These are phyloP conservation scores for Haplotaxodon microlepis DNA, from an alignment of 2,113 vertebrate genomes.

Conservation along the genomic window DNA sequence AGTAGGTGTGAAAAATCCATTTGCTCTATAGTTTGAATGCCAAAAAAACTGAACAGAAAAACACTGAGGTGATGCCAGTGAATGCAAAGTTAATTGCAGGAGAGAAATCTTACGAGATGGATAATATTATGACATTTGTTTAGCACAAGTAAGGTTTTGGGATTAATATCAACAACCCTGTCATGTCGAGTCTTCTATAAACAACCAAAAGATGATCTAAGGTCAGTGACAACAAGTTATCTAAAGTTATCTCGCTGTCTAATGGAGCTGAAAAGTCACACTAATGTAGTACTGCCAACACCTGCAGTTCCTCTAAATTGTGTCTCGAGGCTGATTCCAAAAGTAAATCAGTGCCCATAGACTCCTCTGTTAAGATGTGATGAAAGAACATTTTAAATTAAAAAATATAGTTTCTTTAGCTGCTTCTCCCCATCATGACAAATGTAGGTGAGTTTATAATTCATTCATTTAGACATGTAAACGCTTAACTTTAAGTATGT, in stretches of 20 bases:
- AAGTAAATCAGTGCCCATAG: neutral
- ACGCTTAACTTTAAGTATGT: neutral
- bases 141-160: neutral
- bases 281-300: neutral
- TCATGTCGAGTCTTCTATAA: neutral
- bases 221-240: neutral
- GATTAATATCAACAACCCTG: neutral
- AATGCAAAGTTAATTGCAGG: neutral
- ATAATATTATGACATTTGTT: neutral
- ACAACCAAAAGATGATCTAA: neutral
- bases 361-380: neutral
- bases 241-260: neutral
- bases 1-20: constrained; percentile 26
- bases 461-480: neutral
- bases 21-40: neutral
- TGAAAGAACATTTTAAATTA: neutral
- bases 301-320: neutral
- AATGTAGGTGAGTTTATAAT: neutral
- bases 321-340: neutral
- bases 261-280: neutral
- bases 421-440: neutral
- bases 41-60: neutral
- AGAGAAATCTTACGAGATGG: neutral
- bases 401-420: neutral
- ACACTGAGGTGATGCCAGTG: neutral